These are phyloP conservation scores for Porites australiensis DNA, from an alignment of 64 coral and sea anemone genomes.

Conservation along the genomic window DNA sequence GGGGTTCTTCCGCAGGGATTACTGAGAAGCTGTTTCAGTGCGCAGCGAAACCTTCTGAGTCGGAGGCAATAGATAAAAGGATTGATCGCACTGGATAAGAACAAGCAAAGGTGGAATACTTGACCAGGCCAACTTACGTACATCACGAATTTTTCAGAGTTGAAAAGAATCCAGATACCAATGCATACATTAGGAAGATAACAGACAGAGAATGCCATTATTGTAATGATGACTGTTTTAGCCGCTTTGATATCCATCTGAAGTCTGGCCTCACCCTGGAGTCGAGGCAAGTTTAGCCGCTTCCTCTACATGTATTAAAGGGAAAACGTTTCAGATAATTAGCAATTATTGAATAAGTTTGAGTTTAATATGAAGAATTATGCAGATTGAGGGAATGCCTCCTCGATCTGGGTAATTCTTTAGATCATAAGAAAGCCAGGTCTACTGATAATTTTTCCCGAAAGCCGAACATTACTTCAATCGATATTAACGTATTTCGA, in stretches of 20 bases:
- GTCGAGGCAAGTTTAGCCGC: not conserved
- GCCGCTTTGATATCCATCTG: not conserved
- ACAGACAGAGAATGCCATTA: not conserved
- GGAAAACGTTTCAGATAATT: too few relatives aligned
- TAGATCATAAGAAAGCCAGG: too few relatives aligned
- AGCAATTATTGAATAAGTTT: too few relatives aligned
- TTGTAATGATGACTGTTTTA: not conserved
- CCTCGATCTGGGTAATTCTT: too few relatives aligned
- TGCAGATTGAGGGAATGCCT: too few relatives aligned
- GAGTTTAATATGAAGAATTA: too few relatives aligned
- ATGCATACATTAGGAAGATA: not conserved
- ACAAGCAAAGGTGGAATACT: not conserved
- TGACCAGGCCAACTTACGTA: not conserved
- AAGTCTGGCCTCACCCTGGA: not conserved
- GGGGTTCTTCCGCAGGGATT: not conserved
- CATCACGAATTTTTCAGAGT: not conserved
- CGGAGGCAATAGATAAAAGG: not conserved
- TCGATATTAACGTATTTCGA: too few relatives aligned
- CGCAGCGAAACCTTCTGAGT: constrained; percentile 20
- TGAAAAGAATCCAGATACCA: not conserved
- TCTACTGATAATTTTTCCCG: too few relatives aligned
- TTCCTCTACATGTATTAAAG: not conserved
- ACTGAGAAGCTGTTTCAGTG: constrained; percentile 12
- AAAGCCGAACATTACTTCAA: too few relatives aligned
- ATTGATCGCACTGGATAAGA: not conserved